These are phyloP conservation scores for Papilio protenor DNA, from an alignment of 2,888 invertebrate species.

Conservation along the genomic window DNA sequence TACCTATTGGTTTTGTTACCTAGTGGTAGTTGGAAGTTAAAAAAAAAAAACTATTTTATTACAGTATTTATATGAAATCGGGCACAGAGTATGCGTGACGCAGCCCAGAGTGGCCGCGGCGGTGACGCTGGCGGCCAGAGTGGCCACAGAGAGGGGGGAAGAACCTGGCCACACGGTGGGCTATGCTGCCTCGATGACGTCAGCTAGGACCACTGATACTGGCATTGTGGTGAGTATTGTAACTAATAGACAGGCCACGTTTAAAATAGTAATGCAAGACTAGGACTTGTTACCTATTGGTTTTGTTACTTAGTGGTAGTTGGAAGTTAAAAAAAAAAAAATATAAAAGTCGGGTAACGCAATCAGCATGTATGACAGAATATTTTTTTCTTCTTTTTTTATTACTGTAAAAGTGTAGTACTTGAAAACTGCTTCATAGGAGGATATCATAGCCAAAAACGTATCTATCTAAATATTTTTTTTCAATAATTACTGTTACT, in stretches of 20 bases:
- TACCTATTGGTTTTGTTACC: not conserved
- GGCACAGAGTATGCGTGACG: conserved; percentile 93
- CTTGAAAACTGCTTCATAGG: too few relatives aligned
- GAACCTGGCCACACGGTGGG: conserved; percentile 91
- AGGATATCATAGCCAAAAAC: too few relatives aligned
- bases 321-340: too few relatives aligned
- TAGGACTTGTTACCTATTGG: not conserved
- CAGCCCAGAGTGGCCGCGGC: conserved; percentile 97
- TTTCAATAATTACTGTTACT: too few relatives aligned
- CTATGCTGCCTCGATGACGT: conserved; percentile 93
- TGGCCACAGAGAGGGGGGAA: conserved; percentile 94
- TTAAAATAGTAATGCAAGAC: not conserved
- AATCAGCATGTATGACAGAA: too few relatives aligned
- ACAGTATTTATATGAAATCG: conserved; percentile 93
- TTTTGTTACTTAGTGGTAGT: too few relatives aligned
- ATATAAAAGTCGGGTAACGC: too few relatives aligned
- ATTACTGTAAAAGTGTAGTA: too few relatives aligned
- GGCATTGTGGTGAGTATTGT: conserved; percentile 87
- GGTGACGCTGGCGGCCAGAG: conserved; percentile 93
- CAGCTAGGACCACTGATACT: conserved; percentile 85
- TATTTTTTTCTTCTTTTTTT: too few relatives aligned
- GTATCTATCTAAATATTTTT: too few relatives aligned
- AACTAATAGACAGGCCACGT: not conserved
- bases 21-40: too few relatives aligned
- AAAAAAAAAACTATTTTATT: conserved; percentile 23